These are phyloP conservation scores for Chelidonichthys spinosus DNA, from an alignment of 2,797 vertebrate genomes.

Conservation along the genomic window DNA sequence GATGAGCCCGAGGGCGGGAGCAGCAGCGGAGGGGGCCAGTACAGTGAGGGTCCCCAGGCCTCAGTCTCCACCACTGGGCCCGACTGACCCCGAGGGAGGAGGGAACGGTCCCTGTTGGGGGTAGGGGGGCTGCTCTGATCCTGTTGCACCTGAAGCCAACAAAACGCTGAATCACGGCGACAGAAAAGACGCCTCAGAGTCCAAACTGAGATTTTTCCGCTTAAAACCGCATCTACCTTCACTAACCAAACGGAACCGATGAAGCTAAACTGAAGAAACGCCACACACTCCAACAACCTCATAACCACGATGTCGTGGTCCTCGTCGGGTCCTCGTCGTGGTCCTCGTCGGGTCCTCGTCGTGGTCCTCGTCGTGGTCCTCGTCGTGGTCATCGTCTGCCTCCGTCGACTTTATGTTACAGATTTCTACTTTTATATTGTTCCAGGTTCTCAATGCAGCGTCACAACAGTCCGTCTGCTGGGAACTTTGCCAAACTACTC, in stretches of 20 bases:
- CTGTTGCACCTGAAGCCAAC: constrained; percentile 23
- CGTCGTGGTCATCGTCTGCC: constrained; percentile 65
- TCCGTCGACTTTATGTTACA: constrained; percentile 73
- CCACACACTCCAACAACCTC: constrained; percentile 83
- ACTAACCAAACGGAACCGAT: constrained; percentile 76
- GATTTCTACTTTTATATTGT: constrained; percentile 78
- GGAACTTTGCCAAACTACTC: constrained; percentile 74
- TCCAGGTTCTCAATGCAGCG: constrained; percentile 65
- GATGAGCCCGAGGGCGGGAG: constrained; percentile 87
- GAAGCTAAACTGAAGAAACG: constrained; percentile 79
- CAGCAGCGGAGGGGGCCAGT: constrained; percentile 71
- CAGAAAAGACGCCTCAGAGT: constrained; percentile 47
- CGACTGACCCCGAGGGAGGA: constrained; percentile 83
- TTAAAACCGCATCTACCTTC: constrained; percentile 89
- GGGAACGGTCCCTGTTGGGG: not conserved
- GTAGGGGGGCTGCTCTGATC: not conserved
- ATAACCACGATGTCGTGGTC: constrained; percentile 62
- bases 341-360: constrained; percentile 50
- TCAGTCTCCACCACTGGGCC: constrained; percentile 97
- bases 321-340: constrained; percentile 64
- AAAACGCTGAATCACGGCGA: constrained; percentile 23
- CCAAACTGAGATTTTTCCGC: constrained; percentile 70
- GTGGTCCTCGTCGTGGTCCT: constrained; percentile 66
- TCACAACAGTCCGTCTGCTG: constrained; percentile 57
- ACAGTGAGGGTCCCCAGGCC: constrained; percentile 89